Conservation (phyloP, 2,888 invertebrate genomes). For the Drosophila planitibia region DNA sequence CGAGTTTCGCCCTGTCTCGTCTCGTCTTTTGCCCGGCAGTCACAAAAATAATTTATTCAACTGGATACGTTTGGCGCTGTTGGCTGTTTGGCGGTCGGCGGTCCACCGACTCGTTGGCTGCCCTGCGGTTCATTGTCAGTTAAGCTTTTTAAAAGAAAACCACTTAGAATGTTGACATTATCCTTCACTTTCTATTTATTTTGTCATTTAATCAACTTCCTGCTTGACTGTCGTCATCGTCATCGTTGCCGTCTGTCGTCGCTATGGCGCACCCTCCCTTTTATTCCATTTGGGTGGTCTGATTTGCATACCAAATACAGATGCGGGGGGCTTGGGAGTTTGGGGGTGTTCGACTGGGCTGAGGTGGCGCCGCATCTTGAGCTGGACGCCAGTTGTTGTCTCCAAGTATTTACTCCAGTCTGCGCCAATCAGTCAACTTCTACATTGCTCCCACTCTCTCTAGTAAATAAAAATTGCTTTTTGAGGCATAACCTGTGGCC, state of each 20-base stretch:
- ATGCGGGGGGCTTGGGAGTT: background rate
- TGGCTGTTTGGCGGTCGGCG: slow-evolving; percentile 50
- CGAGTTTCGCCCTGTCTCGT: slow-evolving; percentile 25
- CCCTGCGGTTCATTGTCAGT: slow-evolving; percentile 81
- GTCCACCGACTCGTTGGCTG: slow-evolving; percentile 48
- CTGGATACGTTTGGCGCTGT: slow-evolving; percentile 70
- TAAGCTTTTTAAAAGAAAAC: slow-evolving; percentile 81
- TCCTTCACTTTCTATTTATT: slow-evolving; percentile 81
- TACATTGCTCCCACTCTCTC: slow-evolving; percentile 5
- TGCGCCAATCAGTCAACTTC: slow-evolving; percentile 68
- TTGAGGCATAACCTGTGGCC: slow-evolving; percentile 72
- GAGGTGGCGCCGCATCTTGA: slow-evolving; percentile 21
- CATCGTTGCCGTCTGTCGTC: slow-evolving; percentile 24
- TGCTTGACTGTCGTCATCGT: slow-evolving; percentile 57
- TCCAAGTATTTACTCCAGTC: slow-evolving; percentile 60
- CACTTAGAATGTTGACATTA: slow-evolving; percentile 83
- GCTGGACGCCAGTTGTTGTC: slow-evolving; percentile 34
- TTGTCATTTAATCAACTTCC: slow-evolving; percentile 82
- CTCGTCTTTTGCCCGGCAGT: slow-evolving; percentile 39
- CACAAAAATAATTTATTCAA: slow-evolving; percentile 79
- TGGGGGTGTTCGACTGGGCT: background rate
- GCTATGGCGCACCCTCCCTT: slow-evolving; percentile 38
- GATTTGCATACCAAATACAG: slow-evolving; percentile 74
- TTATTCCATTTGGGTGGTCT: slow-evolving; percentile 28
- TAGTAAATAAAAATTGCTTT: slow-evolving; percentile 73